These are phyloP conservation scores for Dasyornis broadbenti DNA, from an alignment of 2,113 vertebrate species.

Conservation along the genomic window DNA sequence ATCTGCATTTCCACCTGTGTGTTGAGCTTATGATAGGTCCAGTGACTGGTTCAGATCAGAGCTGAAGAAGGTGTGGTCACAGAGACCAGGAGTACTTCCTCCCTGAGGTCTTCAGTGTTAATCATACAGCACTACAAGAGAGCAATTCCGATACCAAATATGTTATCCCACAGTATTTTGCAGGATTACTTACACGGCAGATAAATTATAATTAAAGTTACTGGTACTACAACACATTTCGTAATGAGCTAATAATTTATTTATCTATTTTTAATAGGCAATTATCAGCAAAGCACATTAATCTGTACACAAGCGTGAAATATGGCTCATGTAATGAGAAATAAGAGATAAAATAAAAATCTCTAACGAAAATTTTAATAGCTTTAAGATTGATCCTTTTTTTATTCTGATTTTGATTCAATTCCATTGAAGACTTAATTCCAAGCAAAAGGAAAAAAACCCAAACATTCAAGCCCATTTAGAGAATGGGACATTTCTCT, in stretches of 20 bases:
- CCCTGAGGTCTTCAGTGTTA: neutral
- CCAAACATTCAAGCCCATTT: neutral
- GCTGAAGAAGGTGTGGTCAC: neutral
- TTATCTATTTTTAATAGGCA: slow-evolving; percentile 22
- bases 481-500: neutral
- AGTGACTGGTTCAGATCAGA: neutral
- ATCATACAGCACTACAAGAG: neutral
- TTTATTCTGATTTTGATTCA: neutral
- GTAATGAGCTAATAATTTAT: slow-evolving; percentile 33
- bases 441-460: neutral
- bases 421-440: neutral
- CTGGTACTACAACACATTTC: neutral
- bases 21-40: neutral
- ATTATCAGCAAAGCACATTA: slow-evolving; percentile 13
- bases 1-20: neutral
- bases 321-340: neutral
- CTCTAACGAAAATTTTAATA: neutral
- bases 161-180: neutral
- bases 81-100: neutral
- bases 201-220: slow-evolving; percentile 34
- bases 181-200: neutral
- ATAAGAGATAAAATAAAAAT: neutral
- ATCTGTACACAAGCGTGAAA: slow-evolving; percentile 12
- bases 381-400: neutral
- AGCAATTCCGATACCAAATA: neutral